These are phyloP conservation scores for Vulpes lagopus DNA, from an alignment of 2,113 vertebrate species.

Conservation along the genomic window DNA sequence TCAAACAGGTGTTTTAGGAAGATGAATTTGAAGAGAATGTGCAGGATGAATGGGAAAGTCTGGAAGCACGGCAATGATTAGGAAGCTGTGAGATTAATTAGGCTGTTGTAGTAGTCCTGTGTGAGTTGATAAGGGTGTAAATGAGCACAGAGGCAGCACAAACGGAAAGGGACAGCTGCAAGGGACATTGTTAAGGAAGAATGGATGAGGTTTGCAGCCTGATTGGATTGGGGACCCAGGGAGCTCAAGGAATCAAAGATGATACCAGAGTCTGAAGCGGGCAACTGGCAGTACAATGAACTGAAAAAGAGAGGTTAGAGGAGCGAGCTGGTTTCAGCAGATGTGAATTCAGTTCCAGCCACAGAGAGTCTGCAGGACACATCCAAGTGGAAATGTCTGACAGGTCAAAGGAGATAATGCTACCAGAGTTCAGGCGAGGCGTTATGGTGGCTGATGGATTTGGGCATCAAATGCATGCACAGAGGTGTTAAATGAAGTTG, in stretches of 20 bases:
- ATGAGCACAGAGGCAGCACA: conserved; percentile 59
- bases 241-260: conserved; percentile 65
- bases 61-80: conserved; percentile 61
- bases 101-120: conserved; percentile 50
- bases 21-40: conserved; percentile 71
- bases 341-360: background rate
- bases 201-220: conserved; percentile 59
- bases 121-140: conserved; percentile 61
- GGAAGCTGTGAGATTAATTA: conserved; percentile 74
- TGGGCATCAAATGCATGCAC: background rate
- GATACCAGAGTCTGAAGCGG: conserved; percentile 1
- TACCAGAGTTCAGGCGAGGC: background rate
- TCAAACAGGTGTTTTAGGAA: conserved; percentile 79
- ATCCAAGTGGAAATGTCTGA: background rate
- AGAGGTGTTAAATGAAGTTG: background rate
- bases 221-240: conserved; percentile 76
- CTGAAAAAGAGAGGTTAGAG: background rate
- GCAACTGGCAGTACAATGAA: background rate
- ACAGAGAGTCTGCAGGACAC: background rate
- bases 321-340: background rate
- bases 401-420: background rate
- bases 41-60: conserved; percentile 66
- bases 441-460: background rate
- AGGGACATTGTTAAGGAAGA: conserved; percentile 66
- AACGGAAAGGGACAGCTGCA: conserved; percentile 64